Conservation (phyloP, 2,113 vertebrate genomes). For the Limanda limanda region DNA sequence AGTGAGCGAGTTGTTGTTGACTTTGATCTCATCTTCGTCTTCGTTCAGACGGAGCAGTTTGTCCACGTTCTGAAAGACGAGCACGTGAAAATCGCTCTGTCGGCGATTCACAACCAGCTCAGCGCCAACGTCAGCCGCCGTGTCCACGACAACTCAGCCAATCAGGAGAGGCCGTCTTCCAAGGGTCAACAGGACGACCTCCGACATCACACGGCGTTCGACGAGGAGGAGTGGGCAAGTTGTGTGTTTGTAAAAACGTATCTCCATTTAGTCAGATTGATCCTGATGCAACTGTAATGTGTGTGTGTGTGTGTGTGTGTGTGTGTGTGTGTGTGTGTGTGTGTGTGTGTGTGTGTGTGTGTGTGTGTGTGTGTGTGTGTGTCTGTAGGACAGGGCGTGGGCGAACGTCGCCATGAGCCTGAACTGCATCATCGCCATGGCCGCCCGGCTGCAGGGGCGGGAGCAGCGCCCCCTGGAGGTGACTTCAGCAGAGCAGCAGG, state of each 20-base stretch:
- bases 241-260: neutral
- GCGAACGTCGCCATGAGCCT: slow-evolving; percentile 89
- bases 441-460: slow-evolving; percentile 85
- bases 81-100: slow-evolving; percentile 87
- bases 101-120: slow-evolving; percentile 83
- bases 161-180: slow-evolving; percentile 49
- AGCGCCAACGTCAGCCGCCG: slow-evolving; percentile 77
- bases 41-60: slow-evolving; percentile 86
- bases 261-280: neutral
- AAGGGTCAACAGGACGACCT: slow-evolving; percentile 78
- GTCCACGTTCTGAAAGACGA: slow-evolving; percentile 92
- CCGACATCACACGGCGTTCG: slow-evolving; percentile 83
- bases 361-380: slow-evolving; percentile 31
- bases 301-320: slow-evolving; percentile 29
- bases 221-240: slow-evolving; percentile 92
- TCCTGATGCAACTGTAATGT: neutral
- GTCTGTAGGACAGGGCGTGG: slow-evolving; percentile 82
- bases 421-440: slow-evolving; percentile 89
- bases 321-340: slow-evolving; percentile 1
- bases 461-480: slow-evolving; percentile 43
- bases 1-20: neutral
- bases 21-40: neutral
- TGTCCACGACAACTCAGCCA: slow-evolving; percentile 59
- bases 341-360: neutral
- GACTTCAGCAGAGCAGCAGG: slow-evolving; percentile 56